Evolutionary conservation across 2,888 invertebrate genomes (phyloP).

Genomic region (Halocaridina rubra): DNA sequence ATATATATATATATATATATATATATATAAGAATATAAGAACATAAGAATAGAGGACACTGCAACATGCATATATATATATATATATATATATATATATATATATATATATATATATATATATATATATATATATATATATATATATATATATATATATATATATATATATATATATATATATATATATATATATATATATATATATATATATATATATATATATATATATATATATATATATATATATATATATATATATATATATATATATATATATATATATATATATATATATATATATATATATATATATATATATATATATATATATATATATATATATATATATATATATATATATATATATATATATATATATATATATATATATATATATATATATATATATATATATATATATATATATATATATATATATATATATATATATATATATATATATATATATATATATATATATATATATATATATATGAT

Average conservation of each 20-base stretch:
- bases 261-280: slow-evolving; percentile 4
- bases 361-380: slow-evolving; percentile 8
- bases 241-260: slow-evolving; percentile 4
- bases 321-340: background rate
- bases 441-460: background rate
- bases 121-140: background rate
- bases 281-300: slow-evolving; percentile 3
- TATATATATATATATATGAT: background rate
- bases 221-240: slow-evolving; percentile 8
- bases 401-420: background rate
- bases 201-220: background rate
- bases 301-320: slow-evolving; percentile 5
- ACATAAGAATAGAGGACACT: background rate
- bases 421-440: slow-evolving; percentile 1
- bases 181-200: background rate
- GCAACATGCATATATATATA: background rate
- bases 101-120: background rate
- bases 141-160: background rate
- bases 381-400: background rate
- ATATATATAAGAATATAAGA: background rate
- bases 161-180: background rate
- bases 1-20: slow-evolving; percentile 8
- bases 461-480: background rate
- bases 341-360: slow-evolving; percentile 1
- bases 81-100: background rate